Percentiles rank a stretch among this genome's conserved stretches.
phyloP scores from a whole-genome alignment of 2,113 vertebrate genomes.

The Pelobates fuscus region DNA sequence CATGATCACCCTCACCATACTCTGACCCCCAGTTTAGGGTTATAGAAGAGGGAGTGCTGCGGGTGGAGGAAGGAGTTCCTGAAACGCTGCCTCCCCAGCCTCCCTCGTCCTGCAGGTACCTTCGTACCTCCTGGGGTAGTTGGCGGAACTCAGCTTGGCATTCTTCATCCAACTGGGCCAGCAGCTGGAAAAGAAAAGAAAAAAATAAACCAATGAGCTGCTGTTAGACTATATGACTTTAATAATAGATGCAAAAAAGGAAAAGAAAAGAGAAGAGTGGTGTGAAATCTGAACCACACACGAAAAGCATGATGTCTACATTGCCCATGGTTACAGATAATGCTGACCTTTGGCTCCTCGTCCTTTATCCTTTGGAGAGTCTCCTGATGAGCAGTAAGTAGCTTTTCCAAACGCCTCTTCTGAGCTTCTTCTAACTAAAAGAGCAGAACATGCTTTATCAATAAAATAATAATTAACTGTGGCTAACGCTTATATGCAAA shows the following conservation, averaged over 20 bases:
- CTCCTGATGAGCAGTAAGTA: slow-evolving; percentile 69
- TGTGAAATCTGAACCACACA: too few relatives aligned
- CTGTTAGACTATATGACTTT: too few relatives aligned
- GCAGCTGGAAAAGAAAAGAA: slow-evolving; percentile 60
- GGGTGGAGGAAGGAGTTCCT: slow-evolving; percentile 60
- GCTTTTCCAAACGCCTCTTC: slow-evolving; percentile 75
- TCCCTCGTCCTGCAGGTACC: slow-evolving; percentile 72
- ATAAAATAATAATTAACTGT: not conserved
- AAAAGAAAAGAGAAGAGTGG: not conserved
- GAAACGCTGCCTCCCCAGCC: slow-evolving; percentile 56
- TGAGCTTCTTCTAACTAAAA: slow-evolving; percentile 76
- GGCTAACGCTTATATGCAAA: too few relatives aligned
- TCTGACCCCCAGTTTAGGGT: slow-evolving; percentile 39
- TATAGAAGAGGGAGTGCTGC: slow-evolving; percentile 54
- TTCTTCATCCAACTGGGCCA: slow-evolving; percentile 65
- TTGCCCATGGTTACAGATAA: too few relatives aligned
- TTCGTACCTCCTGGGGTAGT: slow-evolving; percentile 74
- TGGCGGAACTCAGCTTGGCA: slow-evolving; percentile 65
- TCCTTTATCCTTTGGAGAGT: slow-evolving; percentile 73
- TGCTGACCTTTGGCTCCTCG: slow-evolving; percentile 74
- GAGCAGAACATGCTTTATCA: not conserved
- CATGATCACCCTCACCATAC: slow-evolving; percentile 60
- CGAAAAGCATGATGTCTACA: not conserved
- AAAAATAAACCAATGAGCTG: not conserved
- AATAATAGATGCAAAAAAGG: too few relatives aligned